Evolutionary conservation across 2,113 vertebrate species (phyloP).

Genomic region (Lophius piscatorius): DNA sequence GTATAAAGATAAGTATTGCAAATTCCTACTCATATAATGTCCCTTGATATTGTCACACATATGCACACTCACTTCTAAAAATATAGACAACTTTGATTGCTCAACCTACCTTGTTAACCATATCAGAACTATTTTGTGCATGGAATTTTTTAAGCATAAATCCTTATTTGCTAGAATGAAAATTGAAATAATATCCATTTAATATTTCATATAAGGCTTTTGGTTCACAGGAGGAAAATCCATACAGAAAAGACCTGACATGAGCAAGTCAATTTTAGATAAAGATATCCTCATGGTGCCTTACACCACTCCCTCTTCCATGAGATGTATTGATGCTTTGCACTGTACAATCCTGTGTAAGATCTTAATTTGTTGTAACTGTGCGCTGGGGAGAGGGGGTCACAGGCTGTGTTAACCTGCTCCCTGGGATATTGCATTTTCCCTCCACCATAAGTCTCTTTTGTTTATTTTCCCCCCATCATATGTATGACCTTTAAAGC

Average conservation of each 20-base stretch:
- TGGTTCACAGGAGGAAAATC: background rate
- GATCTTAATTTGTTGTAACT: conserved; percentile 43
- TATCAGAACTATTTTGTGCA: no score
- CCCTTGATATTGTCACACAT: no score
- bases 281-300: conserved; percentile 4
- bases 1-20: conserved; percentile 20
- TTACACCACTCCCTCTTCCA: conserved; percentile 7
- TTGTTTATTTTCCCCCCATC: conserved; percentile 9
- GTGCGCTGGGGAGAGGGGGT: conserved; percentile 38
- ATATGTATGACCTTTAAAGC: conserved; percentile 61
- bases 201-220: background rate
- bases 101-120: no score
- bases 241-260: background rate
- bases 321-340: background rate
- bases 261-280: conserved; percentile 11
- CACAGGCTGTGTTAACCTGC: conserved; percentile 21
- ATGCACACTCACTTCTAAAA: no score
- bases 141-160: no score
- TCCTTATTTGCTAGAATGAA: no score
- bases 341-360: conserved; percentile 19
- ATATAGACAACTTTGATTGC: no score
- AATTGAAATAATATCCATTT: no score
- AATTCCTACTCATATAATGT: no score
- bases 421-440: conserved; percentile 34
- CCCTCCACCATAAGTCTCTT: conserved; percentile 1